phyloP scores from a whole-genome alignment of 1,140 invertebrate genomes.

The Papilio aristodemus region DNA sequence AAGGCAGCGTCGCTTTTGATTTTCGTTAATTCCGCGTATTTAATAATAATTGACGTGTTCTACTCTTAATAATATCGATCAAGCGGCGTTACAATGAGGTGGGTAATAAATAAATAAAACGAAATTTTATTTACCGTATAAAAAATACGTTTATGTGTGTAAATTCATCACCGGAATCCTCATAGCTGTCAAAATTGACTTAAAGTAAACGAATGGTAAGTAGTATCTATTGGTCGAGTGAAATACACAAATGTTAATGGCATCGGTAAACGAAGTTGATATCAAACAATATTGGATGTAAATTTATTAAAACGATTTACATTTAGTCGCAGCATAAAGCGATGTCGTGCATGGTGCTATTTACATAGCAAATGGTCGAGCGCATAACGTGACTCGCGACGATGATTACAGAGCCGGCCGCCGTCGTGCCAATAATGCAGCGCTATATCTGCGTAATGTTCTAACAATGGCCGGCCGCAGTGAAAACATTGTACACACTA shows the following conservation, averaged over 20 bases:
- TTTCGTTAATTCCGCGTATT: conserved; percentile 50
- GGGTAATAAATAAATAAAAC: not conserved
- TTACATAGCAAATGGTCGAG: conserved; percentile 63
- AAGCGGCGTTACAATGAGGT: conserved; percentile 17
- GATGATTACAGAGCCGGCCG: conserved; percentile 61
- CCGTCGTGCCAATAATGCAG: conserved; percentile 65
- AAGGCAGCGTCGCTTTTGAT: conserved; percentile 56
- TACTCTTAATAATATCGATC: conserved; percentile 52
- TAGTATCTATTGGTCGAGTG: no score
- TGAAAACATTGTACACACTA: conserved; percentile 52
- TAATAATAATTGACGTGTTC: conserved; percentile 46
- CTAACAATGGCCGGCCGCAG: conserved; percentile 56
- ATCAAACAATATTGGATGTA: conserved; percentile 36
- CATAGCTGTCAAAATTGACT: no score
- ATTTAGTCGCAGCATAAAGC: conserved; percentile 44
- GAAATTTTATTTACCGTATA: not conserved
- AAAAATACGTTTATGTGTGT: no score
- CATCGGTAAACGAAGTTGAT: not conserved
- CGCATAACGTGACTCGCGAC: conserved; percentile 59
- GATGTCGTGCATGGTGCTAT: conserved; percentile 60
- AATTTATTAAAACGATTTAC: conserved; percentile 50
- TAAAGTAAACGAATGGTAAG: no score
- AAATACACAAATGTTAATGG: not conserved
- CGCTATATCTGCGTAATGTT: conserved; percentile 55
- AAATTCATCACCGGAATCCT: no score